Conservation (phyloP, 1,140 invertebrate genomes). For the Drosophila pachea region DNA sequence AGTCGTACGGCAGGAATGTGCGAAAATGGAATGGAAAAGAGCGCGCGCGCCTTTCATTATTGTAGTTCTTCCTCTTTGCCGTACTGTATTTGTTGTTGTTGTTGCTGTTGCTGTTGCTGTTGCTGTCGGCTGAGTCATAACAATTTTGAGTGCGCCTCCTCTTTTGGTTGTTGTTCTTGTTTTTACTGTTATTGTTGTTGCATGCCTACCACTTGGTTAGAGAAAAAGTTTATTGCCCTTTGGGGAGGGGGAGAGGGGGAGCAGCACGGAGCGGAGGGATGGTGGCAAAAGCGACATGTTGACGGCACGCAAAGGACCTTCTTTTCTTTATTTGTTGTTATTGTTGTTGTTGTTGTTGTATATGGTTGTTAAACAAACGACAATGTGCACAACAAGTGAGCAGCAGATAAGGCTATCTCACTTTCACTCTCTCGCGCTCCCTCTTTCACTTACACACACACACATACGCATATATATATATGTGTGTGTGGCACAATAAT, state of each 20-base stretch:
- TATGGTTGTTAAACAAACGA: slow-evolving; percentile 42
- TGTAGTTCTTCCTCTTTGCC: no score
- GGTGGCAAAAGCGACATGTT: slow-evolving; percentile 50
- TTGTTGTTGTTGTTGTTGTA: slow-evolving; percentile 22
- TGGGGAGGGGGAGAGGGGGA: slow-evolving; percentile 17
- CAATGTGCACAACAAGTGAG: slow-evolving; percentile 38
- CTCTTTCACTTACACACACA: slow-evolving; percentile 5
- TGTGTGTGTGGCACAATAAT: slow-evolving; percentile 43
- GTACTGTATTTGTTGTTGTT: not conserved
- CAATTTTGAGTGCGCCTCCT: slow-evolving; percentile 47
- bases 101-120: slow-evolving; percentile 24
- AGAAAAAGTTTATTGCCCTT: slow-evolving; percentile 70
- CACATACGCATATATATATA: slow-evolving; percentile 14
- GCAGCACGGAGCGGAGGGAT: no score
- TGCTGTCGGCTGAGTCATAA: slow-evolving; percentile 39
- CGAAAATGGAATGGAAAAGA: slow-evolving; percentile 16
- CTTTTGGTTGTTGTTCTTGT: slow-evolving; percentile 20
- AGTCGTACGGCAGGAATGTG: not conserved
- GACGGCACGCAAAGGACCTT: slow-evolving; percentile 74
- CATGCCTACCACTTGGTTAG: slow-evolving; percentile 15
- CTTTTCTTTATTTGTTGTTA: slow-evolving; percentile 3
- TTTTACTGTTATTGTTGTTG: slow-evolving; percentile 64
- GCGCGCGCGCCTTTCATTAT: not conserved
- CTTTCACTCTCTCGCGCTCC: slow-evolving; percentile 1
- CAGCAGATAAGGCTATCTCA: slow-evolving; percentile 23